Evolutionary conservation across 2,888 invertebrate species (phyloP), one percentile per base, ranked within the genome.

Genomic region (Chrysina gloriosa): DNA sequence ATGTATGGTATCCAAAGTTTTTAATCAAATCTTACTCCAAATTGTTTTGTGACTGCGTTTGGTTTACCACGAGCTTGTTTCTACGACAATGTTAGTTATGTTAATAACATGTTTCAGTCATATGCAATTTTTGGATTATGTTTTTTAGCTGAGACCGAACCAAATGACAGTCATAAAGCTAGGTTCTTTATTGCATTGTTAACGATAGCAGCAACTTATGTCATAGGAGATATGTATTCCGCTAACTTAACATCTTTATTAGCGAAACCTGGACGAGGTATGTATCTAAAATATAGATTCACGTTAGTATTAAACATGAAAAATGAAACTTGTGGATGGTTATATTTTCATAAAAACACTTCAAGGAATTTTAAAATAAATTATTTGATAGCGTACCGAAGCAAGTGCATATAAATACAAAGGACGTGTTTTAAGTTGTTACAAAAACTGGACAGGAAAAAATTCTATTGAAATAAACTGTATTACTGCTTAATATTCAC

Each of bases 181-280:
- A 87, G 92, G 52, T 86, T 91, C 47, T 86, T 92, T n/a, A 86
- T 89, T 9, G 88, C 90, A 25, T 82, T 92, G 2, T 86, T 92
- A 50, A 91, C 91, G 58, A 85, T 92, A n/a, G 89, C 90, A 25
- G 90, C 91, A 1, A 92, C 92, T 0, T 92, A 92, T 78, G 91
- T 92, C 2, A 88, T 92, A 54, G 91, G 90, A 0, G 92, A 92
- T 79, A 90, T 92, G 85, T 92, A 92, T 79, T 92, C 92, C 0
- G 92, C 92, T 0, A 92, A 92, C 80, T 81, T 92, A 70, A 92
- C 92, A 6, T 92, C 92, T 2, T 84, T 92, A 21, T 85, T 92
- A 67, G 92, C 92, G 0, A 85, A 89, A 56, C 92, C 92, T 1
- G 90, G 91, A 0, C 85, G 89, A 75, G 85, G 85, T 84, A 65